Evolutionary conservation across 2,113 vertebrate genomes (phyloP).

Genomic region (Columba janthina): DNA sequence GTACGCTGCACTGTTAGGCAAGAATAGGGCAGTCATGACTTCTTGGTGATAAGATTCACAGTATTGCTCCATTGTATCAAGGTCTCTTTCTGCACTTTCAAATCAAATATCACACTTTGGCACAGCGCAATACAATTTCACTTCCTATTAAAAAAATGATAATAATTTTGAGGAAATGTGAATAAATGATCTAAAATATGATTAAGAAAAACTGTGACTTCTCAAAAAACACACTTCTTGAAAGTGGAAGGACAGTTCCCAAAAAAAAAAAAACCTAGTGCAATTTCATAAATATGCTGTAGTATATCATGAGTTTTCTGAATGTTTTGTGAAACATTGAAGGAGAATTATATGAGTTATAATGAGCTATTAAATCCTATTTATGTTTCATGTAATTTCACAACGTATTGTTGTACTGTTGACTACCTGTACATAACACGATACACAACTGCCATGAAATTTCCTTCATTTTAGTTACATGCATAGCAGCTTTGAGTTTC

Average conservation of each 20-base stretch:
- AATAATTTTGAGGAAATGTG: neutral
- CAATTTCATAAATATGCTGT: neutral
- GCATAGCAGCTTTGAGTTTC: neutral
- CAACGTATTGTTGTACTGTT: neutral
- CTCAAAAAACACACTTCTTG: neutral
- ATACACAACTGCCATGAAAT: neutral
- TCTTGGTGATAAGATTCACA: neutral
- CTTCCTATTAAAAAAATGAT: neutral
- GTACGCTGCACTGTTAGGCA: rapidly evolving
- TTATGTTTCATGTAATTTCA: neutral
- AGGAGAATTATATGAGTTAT: neutral
- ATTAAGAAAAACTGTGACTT: neutral
- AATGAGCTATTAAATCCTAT: neutral
- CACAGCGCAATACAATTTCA: neutral
- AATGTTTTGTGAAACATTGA: neutral
- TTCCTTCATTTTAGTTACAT: neutral
- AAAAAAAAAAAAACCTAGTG: neutral
- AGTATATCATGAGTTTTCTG: neutral
- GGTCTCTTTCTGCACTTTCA: neutral
- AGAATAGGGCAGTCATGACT: neutral
- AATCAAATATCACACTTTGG: neutral
- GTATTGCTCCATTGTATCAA: neutral
- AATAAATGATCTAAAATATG: neutral
- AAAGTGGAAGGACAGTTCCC: neutral
- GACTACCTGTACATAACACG: neutral